Percentiles rank a stretch among this genome's conserved stretches.
Evolutionary conservation across 2,797 vertebrate genomes (phyloP).

Genomic region (Arvicola amphibius): DNA sequence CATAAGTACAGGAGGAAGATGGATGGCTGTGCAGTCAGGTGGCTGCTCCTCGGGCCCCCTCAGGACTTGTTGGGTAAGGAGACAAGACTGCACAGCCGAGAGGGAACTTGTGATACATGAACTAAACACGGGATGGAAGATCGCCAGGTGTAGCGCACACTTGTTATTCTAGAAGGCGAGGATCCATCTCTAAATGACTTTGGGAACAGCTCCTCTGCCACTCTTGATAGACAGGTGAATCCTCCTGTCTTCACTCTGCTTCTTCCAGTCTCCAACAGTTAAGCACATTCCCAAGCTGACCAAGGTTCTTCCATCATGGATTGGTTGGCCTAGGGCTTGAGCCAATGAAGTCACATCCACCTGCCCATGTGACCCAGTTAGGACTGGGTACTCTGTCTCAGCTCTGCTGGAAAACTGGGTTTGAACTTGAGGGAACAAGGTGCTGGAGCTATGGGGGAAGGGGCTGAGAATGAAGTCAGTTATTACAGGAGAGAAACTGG

Average conservation of each 20-base stretch:
- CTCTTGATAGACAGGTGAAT: neutral
- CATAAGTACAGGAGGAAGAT: conserved; percentile 51
- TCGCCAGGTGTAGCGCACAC: neutral
- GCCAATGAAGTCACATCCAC: neutral
- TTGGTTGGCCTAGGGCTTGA: neutral
- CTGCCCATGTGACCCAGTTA: neutral
- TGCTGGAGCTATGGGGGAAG: neutral
- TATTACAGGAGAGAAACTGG: neutral
- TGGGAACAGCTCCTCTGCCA: neutral
- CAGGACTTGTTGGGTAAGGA: neutral
- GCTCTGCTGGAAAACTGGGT: neutral
- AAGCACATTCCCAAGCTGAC: neutral
- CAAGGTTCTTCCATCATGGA: neutral
- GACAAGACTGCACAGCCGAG: neutral
- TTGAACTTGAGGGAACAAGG: conserved; percentile 19
- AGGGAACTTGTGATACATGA: neutral
- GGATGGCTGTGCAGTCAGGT: neutral
- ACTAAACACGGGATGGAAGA: neutral
- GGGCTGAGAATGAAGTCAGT: neutral
- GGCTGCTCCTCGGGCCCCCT: neutral
- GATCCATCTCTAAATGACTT: neutral
- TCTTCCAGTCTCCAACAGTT: neutral
- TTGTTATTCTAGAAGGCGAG: conserved; percentile 17
- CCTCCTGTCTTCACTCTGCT: neutral
- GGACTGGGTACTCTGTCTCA: neutral